phyloP scores from a whole-genome alignment of 2,797 vertebrate genomes.

The Botia kubotai region DNA sequence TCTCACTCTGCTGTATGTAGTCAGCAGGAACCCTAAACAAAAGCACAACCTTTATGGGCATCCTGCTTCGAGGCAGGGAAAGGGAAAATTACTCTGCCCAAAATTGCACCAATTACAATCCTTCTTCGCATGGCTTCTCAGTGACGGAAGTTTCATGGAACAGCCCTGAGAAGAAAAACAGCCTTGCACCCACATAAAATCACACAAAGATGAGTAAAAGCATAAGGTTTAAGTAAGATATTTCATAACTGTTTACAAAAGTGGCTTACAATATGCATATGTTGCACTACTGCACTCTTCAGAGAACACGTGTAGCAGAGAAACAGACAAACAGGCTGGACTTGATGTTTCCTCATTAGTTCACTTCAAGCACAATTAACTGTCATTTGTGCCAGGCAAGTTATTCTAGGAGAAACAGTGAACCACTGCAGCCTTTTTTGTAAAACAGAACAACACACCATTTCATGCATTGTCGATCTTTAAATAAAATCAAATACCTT shows the following conservation, averaged over 20 bases:
- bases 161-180: neutral
- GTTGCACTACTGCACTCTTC: neutral
- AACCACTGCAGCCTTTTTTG: neutral
- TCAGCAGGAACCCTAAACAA: constrained; percentile 25
- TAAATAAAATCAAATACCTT: too few species aligned
- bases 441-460: too few species aligned
- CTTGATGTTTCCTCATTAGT: constrained; percentile 13
- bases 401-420: neutral
- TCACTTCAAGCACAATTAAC: constrained; percentile 32
- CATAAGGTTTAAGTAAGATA: neutral
- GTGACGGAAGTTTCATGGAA: constrained; percentile 16
- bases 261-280: constrained; percentile 3
- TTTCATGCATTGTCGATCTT: too few species aligned
- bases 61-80: constrained; percentile 13
- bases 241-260: neutral
- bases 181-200: neutral
- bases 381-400: neutral
- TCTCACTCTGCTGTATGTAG: neutral
- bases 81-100: constrained; percentile 41
- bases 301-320: neutral
- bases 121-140: constrained; percentile 27
- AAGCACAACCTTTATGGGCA: constrained; percentile 5
- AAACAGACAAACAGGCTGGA: neutral
- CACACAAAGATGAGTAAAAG: constrained; percentile 12
- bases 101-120: constrained; percentile 53